Percentiles rank a stretch among this genome's conserved stretches.
These are phyloP conservation scores for Sylvia atricapilla DNA, from an alignment of 2,113 vertebrate species.

Conservation along the genomic window DNA sequence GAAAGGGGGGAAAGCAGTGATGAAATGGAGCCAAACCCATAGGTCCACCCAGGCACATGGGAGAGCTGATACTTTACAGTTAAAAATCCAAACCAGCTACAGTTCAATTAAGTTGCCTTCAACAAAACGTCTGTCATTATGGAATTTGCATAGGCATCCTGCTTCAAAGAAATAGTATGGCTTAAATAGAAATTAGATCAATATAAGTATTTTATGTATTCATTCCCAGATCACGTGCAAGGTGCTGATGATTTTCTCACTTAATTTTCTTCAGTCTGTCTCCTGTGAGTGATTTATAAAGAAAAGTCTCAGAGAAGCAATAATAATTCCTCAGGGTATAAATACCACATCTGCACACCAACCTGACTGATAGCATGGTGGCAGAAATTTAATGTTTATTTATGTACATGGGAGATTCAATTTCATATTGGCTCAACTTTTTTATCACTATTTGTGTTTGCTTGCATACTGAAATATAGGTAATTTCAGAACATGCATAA, in stretches of 20 bases:
- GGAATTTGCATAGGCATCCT: background rate
- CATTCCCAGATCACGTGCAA: background rate
- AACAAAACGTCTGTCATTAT: background rate
- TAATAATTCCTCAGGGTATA: background rate
- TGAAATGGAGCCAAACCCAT: background rate
- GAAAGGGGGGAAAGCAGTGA: background rate
- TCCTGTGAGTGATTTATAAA: background rate
- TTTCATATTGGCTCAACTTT: background rate
- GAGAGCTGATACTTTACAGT: background rate
- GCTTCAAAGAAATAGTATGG: background rate
- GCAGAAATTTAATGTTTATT: conserved; percentile 21
- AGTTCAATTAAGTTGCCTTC: background rate
- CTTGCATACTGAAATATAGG: background rate
- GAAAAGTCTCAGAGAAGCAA: background rate
- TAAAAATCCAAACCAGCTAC: background rate
- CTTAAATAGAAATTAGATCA: background rate
- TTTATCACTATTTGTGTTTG: background rate
- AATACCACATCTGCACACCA: background rate
- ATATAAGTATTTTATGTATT: background rate
- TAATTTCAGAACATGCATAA: background rate
- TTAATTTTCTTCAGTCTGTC: background rate
- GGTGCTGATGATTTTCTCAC: background rate
- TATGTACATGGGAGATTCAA: background rate
- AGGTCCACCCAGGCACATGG: background rate
- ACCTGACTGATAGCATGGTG: background rate